Evolutionary conservation across 2,113 vertebrate genomes (phyloP), one percentile per base, ranked within the genome.

Genomic region (Apeltes quadracus): DNA sequence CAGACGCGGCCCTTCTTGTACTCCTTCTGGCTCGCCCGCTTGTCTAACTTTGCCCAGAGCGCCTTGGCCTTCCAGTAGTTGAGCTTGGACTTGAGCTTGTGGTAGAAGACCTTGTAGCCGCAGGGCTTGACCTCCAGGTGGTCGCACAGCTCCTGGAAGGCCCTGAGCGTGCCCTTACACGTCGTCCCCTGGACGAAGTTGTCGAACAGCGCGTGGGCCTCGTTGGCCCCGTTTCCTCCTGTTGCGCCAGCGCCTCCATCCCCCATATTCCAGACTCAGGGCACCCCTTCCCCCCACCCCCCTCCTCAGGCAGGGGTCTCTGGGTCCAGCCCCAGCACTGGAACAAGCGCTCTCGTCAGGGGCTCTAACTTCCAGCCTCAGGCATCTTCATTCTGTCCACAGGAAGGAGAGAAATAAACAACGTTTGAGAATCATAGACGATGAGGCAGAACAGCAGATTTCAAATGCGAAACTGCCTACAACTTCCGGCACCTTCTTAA

Each of bases 31-130:
- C 94, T 89, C 44, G 96, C 96, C 77, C 97, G 91, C 84, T 99
- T 99, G 90, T 99, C 97, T 83, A 99, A 83, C 83, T 99, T 99
- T 53, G 95, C 95, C 97, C 97, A 99, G 50, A 99, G 95, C 7
- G 97, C 97, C 92, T 99, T 99, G 84, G 98, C 98, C 92, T 96
- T 99, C 98, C 98, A 99, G 88, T 99, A 98, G 94, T 97, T 98
- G 68, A 99, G 96, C 84, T 95, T 97, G 87, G 98, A 97, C 90
- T 98, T 99, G 79, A 99, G 96, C 83, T 97, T 99, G 89, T 97
- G 96, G 81, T 99, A 99, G 89, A 99, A 99, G 77, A 96, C 93
- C 65, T 95, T 95, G 85, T 95, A 95, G 77, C 98, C 97, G 46
- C 86, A 94, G 23, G 97, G 97, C 85, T 95, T 96, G 50, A 99